phyloP scores from a whole-genome alignment of 2,113 vertebrate genomes.

The Isichthys henryi region DNA sequence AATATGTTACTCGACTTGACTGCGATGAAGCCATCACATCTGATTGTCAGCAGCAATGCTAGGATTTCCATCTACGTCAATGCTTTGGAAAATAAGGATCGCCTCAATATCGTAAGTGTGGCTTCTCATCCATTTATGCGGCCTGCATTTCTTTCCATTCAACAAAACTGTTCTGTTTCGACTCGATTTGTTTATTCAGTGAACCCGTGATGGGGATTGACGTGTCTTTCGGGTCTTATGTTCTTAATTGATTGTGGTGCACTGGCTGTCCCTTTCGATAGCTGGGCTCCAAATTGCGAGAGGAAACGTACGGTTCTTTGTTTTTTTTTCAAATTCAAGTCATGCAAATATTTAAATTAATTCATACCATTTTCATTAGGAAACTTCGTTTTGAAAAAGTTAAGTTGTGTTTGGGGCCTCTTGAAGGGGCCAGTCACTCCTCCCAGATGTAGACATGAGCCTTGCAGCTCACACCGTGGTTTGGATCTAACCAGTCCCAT shows the following conservation, averaged over 20 bases:
- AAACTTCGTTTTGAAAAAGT: background rate
- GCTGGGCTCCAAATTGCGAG: background rate
- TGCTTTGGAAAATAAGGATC: background rate
- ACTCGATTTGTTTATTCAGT: background rate
- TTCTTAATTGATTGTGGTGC: background rate
- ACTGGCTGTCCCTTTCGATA: background rate
- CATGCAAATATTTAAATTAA: background rate
- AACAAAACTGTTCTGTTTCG: background rate
- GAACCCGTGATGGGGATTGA: background rate
- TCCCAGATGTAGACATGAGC: background rate
- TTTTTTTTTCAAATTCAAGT: background rate
- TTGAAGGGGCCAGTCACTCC: background rate
- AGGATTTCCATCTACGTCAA: rapidly evolving
- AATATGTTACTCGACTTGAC: slow-evolving; percentile 22
- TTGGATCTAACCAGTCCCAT: background rate
- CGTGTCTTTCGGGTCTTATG: background rate
- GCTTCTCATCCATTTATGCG: background rate
- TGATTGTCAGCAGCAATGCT: slow-evolving; percentile 40
- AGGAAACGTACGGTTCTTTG: background rate
- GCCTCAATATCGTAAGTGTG: slow-evolving; percentile 46
- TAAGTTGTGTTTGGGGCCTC: background rate
- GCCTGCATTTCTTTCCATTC: background rate
- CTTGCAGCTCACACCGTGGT: background rate
- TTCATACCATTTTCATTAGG: background rate
- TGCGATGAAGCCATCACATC: slow-evolving; percentile 32